Evolutionary conservation across 2,888 invertebrate species (phyloP).

Genomic region (Acanthosoma haemorrhoidale): DNA sequence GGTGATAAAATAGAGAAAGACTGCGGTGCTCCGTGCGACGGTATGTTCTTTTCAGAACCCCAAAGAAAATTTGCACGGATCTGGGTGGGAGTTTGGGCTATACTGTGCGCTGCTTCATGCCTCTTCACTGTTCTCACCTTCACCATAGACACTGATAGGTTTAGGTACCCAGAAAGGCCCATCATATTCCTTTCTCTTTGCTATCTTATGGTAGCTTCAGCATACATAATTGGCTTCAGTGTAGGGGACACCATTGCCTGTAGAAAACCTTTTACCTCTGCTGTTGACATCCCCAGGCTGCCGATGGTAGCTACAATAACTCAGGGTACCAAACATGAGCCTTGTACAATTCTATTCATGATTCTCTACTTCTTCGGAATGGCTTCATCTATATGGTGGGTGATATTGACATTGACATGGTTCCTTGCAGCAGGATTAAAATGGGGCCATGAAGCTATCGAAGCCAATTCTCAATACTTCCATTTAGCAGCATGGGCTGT

Average conservation of each 20-base stretch:
- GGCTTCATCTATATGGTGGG: slow-evolving; percentile 98
- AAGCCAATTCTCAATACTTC: slow-evolving; percentile 94
- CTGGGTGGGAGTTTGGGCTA: slow-evolving; percentile 93
- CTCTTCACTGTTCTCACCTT: slow-evolving; percentile 90
- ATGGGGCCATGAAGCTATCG: slow-evolving; percentile 98
- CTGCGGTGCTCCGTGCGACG: slow-evolving; percentile 86
- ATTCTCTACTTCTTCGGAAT: slow-evolving; percentile 92
- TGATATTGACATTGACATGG: slow-evolving; percentile 91
- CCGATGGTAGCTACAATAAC: slow-evolving; percentile 78
- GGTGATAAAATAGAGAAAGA: slow-evolving; percentile 66
- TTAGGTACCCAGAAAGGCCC: slow-evolving; percentile 95
- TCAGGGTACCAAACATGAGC: slow-evolving; percentile 76
- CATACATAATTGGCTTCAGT: slow-evolving; percentile 81
- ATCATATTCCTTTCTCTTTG: slow-evolving; percentile 95
- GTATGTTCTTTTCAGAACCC: slow-evolving; percentile 81
- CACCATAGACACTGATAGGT: slow-evolving; percentile 88
- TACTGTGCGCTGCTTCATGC: slow-evolving; percentile 82
- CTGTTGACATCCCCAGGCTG: slow-evolving; percentile 62
- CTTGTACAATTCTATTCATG: slow-evolving; percentile 93
- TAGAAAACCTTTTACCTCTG: slow-evolving; percentile 67
- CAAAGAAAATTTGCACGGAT: slow-evolving; percentile 76
- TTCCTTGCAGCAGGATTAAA: slow-evolving; percentile 92
- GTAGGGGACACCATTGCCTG: slow-evolving; percentile 79
- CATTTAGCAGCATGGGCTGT: slow-evolving; percentile 98
- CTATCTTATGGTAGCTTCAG: slow-evolving; percentile 88